These are phyloP conservation scores for Fragum whitleyi DNA, from an alignment of 2,888 invertebrate species.

Conservation along the genomic window DNA sequence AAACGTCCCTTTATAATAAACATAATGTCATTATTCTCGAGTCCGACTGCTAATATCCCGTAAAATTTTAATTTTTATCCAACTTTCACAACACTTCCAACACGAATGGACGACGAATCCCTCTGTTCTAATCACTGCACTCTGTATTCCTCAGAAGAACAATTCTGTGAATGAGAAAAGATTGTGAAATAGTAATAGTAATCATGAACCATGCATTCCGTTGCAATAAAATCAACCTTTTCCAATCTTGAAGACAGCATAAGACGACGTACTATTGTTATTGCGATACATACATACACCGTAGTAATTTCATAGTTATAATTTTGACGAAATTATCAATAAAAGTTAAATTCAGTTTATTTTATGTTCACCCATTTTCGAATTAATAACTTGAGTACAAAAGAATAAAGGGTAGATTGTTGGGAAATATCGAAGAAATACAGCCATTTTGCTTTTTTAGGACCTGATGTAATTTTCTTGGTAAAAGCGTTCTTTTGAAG, in stretches of 20 bases:
- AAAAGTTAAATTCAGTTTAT: no score
- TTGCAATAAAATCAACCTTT: no score
- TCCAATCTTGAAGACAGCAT: no score
- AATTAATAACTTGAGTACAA: no score
- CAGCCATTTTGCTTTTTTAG: constrained; percentile 16
- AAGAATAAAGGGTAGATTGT: neutral
- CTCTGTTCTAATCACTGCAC: no score
- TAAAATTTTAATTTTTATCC: constrained; percentile 2
- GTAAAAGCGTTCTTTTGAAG: constrained; percentile 26
- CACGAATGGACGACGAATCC: neutral
- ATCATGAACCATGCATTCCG: neutral
- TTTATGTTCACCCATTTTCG: no score
- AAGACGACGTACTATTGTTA: no score
- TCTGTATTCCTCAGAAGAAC: no score
- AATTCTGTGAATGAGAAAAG: constrained; percentile 22
- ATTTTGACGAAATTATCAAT: no score
- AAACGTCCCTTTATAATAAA: constrained; percentile 60
- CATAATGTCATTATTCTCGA: constrained; percentile 61
- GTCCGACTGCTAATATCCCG: constrained; percentile 43
- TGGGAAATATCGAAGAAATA: neutral
- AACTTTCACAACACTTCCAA: neutral
- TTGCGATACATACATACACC: no score
- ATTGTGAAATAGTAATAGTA: constrained; percentile 11
- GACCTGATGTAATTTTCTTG: constrained; percentile 18
- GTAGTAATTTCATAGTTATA: no score